A percentile compares a stretch with the other conserved stretches of the same genome.
phyloP scores from a whole-genome alignment of 1,140 invertebrate genomes.

The Hylaeus volcanicus region DNA sequence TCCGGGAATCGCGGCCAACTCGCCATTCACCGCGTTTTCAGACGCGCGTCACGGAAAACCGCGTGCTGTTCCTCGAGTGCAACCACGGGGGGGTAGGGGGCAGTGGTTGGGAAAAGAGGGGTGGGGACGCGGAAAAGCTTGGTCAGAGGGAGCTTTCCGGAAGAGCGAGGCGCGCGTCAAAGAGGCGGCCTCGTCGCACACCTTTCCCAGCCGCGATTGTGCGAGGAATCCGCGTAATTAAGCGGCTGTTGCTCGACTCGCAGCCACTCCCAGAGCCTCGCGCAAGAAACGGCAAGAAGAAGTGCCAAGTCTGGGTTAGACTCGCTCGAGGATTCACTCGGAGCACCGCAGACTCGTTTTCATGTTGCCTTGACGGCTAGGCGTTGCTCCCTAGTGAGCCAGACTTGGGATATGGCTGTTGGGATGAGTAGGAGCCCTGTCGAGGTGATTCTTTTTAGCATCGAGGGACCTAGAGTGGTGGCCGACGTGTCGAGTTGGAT shows the following conservation, averaged over 20 bases:
- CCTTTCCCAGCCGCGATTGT: conserved; percentile 44
- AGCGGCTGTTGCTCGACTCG: conserved; percentile 60
- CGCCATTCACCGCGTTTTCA: conserved; percentile 23
- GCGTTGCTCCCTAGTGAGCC: too few relatives aligned
- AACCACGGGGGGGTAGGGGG: too few relatives aligned
- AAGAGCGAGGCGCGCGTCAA: conserved; percentile 38
- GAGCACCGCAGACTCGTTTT: background rate
- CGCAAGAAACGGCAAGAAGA: conserved; percentile 52
- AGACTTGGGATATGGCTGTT: background rate
- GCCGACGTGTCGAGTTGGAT: too few relatives aligned
- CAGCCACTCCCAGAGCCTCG: conserved; percentile 51
- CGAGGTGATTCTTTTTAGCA: too few relatives aligned
- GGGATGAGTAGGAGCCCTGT: too few relatives aligned
- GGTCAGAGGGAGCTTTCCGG: conserved; percentile 47
- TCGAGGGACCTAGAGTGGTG: too few relatives aligned
- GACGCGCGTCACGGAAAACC: conserved; percentile 15
- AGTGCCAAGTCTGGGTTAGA: conserved; percentile 24
- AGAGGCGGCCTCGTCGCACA: conserved; percentile 47
- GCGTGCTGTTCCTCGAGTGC: conserved; percentile 8
- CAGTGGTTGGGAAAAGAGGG: background rate
- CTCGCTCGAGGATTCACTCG: conserved; percentile 29
- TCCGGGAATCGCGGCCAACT: conserved; percentile 22
- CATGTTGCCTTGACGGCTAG: background rate
- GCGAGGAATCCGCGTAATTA: conserved; percentile 58
- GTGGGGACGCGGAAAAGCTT: background rate